Percentiles rank a stretch among this genome's conserved stretches.
Conservation (phyloP, 2,113 vertebrate species). For the Varanus komodoensis region DNA sequence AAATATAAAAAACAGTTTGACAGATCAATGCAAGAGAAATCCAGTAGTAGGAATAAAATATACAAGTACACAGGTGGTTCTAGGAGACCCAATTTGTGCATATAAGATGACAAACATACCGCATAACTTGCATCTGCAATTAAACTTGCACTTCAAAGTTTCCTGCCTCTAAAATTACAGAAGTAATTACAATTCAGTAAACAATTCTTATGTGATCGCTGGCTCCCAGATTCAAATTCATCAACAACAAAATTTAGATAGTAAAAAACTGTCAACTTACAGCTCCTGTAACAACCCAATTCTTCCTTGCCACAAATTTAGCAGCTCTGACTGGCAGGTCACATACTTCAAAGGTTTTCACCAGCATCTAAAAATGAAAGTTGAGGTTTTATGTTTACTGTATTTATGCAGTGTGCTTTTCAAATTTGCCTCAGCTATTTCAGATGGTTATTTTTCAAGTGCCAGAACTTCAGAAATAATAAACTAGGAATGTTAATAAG, state of each 20-base stretch:
- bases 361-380: slow-evolving; percentile 86
- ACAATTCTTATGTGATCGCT: background rate
- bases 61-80: background rate
- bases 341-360: slow-evolving; percentile 99
- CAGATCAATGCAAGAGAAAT: background rate
- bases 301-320: slow-evolving; percentile 98
- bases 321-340: slow-evolving; percentile 98
- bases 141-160: slow-evolving; percentile 26
- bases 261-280: slow-evolving; percentile 78
- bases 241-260: background rate
- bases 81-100: background rate
- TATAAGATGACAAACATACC: background rate
- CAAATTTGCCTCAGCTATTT: background rate
- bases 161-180: background rate
- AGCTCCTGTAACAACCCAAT: slow-evolving; percentile 98
- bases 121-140: background rate
- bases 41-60: background rate
- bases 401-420: background rate
- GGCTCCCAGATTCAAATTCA: background rate
- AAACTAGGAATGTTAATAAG: background rate
- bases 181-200: background rate
- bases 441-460: background rate
- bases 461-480: background rate
- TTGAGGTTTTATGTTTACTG: background rate
- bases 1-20: background rate